A percentile compares a stretch with the other conserved stretches of the same genome.
phyloP scores from a whole-genome alignment of 1,140 invertebrate genomes.

The Phymorhynchus buccinoides region DNA sequence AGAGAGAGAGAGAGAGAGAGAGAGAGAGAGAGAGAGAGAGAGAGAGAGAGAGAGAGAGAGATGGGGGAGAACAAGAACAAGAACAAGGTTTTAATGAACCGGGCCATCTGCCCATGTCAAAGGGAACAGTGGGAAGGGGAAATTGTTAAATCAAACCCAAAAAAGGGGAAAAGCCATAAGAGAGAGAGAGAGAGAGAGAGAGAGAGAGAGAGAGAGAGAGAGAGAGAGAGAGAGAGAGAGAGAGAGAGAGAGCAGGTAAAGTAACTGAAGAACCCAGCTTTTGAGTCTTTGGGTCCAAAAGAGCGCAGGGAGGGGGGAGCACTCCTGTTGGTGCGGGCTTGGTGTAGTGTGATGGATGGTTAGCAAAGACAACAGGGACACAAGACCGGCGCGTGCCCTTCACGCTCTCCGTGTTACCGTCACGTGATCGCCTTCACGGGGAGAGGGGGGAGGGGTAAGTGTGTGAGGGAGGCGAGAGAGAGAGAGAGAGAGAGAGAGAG shows the following conservation, averaged over 20 bases:
- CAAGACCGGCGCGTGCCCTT: background rate
- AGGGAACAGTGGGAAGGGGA: too few species aligned
- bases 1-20: conserved; percentile 11
- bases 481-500: background rate
- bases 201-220: conserved; percentile 27
- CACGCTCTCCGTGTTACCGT: background rate
- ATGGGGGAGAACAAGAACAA: too few species aligned
- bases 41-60: conserved; percentile 14
- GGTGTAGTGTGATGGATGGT: background rate
- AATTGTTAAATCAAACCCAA: too few species aligned
- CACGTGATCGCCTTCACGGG: background rate
- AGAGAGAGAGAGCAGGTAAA: background rate
- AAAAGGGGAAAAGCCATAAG: background rate
- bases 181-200: conserved; percentile 15
- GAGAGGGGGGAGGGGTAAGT: background rate
- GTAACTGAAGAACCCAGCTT: background rate
- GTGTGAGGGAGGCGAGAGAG: background rate
- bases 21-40: background rate
- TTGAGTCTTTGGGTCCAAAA: background rate
- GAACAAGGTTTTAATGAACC: too few species aligned
- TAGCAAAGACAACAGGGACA: background rate
- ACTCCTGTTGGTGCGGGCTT: background rate
- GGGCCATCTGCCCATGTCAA: too few species aligned
- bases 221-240: conserved; percentile 24
- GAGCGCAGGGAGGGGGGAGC: background rate